phyloP scores from a whole-genome alignment of 2,797 vertebrate species.

The Dromococcyx pavoninus region DNA sequence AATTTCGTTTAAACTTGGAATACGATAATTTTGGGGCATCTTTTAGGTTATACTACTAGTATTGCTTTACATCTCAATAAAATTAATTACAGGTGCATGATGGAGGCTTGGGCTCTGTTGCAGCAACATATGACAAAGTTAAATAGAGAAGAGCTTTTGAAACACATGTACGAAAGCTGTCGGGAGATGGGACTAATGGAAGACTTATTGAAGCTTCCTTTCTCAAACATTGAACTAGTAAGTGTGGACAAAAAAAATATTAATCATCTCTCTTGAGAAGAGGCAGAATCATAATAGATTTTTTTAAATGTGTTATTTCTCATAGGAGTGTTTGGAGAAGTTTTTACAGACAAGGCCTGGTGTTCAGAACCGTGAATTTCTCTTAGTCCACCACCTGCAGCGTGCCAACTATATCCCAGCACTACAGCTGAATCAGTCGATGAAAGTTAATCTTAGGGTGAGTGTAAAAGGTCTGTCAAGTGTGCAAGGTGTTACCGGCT shows the following conservation, averaged over 20 bases:
- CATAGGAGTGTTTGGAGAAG: slow-evolving; percentile 89
- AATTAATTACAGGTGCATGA: slow-evolving; percentile 82
- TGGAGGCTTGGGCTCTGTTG: slow-evolving; percentile 89
- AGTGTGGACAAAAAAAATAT: not conserved
- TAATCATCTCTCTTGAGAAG: not conserved
- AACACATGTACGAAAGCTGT: slow-evolving; percentile 86
- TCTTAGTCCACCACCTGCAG: slow-evolving; percentile 93
- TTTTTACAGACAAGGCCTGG: slow-evolving; percentile 85
- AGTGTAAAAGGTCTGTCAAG: not conserved
- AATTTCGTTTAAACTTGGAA: not conserved
- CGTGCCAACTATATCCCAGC: slow-evolving; percentile 92
- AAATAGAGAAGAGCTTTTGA: slow-evolving; percentile 85
- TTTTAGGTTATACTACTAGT: not conserved
- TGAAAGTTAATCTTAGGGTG: slow-evolving; percentile 86
- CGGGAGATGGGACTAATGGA: slow-evolving; percentile 91
- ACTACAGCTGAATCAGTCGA: slow-evolving; percentile 88
- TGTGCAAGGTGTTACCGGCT: not conserved
- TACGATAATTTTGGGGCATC: not conserved
- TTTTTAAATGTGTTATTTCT: not conserved
- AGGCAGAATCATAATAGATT: not conserved
- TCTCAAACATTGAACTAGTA: slow-evolving; percentile 88
- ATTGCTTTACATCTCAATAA: not conserved
- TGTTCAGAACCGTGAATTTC: slow-evolving; percentile 87
- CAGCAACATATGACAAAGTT: slow-evolving; percentile 83
- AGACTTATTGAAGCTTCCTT: slow-evolving; percentile 91